These are phyloP conservation scores for Electrona antarctica DNA, from an alignment of 2,113 vertebrate genomes.

Conservation along the genomic window DNA sequence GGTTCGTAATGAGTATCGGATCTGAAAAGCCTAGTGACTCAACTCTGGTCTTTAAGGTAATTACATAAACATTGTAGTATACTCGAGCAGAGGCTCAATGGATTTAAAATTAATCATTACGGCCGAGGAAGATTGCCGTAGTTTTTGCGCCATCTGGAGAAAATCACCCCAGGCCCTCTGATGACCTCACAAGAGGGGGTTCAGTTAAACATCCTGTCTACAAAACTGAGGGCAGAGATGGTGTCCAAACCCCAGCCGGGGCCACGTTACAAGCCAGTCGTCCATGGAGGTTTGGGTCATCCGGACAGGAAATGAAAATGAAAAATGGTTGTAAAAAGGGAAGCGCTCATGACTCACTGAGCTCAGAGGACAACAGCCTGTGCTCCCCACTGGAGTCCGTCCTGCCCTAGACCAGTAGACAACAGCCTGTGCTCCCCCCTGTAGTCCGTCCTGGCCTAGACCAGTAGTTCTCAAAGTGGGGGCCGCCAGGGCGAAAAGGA, in stretches of 20 bases:
- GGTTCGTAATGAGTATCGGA: neutral
- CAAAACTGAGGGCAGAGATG: conserved; percentile 52
- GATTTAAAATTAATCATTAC: conserved; percentile 26
- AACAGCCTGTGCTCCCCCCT: too few species aligned
- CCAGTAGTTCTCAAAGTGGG: too few species aligned
- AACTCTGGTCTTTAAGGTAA: neutral
- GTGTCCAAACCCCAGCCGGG: conserved; percentile 43
- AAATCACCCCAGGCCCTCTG: conserved; percentile 26
- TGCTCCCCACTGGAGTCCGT: conserved; percentile 18
- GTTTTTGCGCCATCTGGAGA: conserved; percentile 51
- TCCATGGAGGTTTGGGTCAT: conserved; percentile 55
- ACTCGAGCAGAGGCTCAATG: conserved; percentile 22
- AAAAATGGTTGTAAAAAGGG: conserved; percentile 62
- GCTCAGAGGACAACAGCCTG: conserved; percentile 23
- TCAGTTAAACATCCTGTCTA: conserved; percentile 64
- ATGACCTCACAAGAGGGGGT: conserved; percentile 44
- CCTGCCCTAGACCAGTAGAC: conserved; percentile 18
- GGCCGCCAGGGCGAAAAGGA: too few species aligned
- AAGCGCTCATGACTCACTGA: conserved; percentile 61
- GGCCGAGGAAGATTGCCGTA: conserved; percentile 21
- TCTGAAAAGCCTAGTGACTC: neutral
- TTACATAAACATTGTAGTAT: conserved; percentile 2
- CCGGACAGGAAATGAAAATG: conserved; percentile 70
- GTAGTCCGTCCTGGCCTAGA: too few species aligned
- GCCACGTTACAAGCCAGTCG: conserved; percentile 51